Evolutionary conservation across 2,888 invertebrate species (phyloP).

Genomic region (Pristionchus arcanus): DNA sequence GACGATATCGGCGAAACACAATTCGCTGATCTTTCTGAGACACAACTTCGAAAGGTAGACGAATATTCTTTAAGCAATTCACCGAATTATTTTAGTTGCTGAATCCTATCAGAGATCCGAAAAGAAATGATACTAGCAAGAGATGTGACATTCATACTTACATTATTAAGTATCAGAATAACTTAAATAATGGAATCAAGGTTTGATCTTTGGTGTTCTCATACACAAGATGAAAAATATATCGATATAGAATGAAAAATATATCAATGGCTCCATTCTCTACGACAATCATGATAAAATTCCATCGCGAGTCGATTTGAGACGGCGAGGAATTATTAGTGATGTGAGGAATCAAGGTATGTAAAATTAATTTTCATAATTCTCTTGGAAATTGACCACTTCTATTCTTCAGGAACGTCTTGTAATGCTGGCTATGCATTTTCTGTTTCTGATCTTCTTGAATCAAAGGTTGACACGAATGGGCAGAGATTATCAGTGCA

Average conservation of each 20-base stretch:
- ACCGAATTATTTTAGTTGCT: neutral
- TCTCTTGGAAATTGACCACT: neutral
- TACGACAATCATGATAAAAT: neutral
- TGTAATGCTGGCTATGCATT: neutral
- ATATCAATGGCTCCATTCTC: neutral
- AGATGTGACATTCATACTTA: constrained; percentile 4
- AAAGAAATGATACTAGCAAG: neutral
- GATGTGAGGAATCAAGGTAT: constrained; percentile 11
- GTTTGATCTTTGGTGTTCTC: neutral
- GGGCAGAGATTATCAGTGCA: neutral
- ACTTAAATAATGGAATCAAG: neutral
- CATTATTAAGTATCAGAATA: neutral
- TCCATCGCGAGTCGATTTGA: constrained; percentile 5
- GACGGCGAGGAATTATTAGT: neutral
- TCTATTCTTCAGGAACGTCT: neutral
- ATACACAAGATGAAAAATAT: neutral
- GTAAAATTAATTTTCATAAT: neutral
- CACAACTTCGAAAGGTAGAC: neutral
- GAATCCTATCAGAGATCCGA: neutral
- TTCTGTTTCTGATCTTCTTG: neutral
- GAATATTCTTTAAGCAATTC: neutral
- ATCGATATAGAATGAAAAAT: neutral
- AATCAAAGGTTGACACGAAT: constrained; percentile 19
- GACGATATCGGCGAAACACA: neutral
- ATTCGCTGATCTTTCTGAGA: neutral